Conservation (phyloP, 2,888 invertebrate species). For the Acronicta leporina region DNA sequence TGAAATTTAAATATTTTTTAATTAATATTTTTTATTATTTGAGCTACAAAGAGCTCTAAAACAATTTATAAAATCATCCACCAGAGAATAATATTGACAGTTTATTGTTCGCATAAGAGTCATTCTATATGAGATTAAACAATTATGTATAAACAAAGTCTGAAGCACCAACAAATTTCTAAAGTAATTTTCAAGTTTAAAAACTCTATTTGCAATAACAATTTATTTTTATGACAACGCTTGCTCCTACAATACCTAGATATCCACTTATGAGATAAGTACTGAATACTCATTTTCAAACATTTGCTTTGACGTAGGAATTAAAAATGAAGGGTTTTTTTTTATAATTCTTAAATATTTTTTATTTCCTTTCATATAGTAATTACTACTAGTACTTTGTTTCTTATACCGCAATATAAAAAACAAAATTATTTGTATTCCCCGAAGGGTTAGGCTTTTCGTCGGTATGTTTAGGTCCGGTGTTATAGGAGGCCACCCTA, state of each 20-base stretch:
- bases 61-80: neutral
- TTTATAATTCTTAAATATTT: neutral
- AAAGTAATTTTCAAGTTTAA: constrained; percentile 30
- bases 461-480: too few relatives aligned
- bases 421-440: too few relatives aligned
- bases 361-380: too few relatives aligned
- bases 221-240: constrained; percentile 28
- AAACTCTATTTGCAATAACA: constrained; percentile 34
- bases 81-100: neutral
- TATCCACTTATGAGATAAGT: constrained; percentile 14
- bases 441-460: too few relatives aligned
- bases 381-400: too few relatives aligned
- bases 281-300: neutral
- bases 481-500: too few relatives aligned
- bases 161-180: constrained; percentile 16
- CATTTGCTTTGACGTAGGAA: neutral
- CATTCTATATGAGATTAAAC: constrained; percentile 12
- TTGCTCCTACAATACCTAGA: constrained; percentile 13
- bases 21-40: neutral
- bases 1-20: neutral
- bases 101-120: neutral
- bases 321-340: too few relatives aligned
- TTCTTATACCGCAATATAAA: too few relatives aligned
- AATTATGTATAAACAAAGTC: constrained; percentile 5
- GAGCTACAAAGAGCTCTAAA: too few relatives aligned